Conservation (phyloP, 1,140 invertebrate species). For the Drosophila ironensis region DNA sequence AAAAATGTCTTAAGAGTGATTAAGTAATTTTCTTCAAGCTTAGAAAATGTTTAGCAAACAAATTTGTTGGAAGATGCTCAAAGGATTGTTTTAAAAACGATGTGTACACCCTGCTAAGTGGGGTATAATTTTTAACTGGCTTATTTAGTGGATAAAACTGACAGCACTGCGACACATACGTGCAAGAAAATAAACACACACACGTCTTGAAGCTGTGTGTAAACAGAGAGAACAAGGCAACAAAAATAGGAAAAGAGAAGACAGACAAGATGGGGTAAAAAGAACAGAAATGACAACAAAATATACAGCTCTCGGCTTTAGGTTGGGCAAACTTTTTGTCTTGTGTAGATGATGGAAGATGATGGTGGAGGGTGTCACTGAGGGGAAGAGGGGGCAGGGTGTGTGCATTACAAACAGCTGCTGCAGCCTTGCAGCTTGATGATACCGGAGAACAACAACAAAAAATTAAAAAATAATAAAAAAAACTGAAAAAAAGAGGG, state of each 20-base stretch:
- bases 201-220: conserved; percentile 32
- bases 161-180: neutral
- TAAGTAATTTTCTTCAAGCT: no score
- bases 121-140: no score
- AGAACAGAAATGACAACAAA: conserved; percentile 5
- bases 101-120: no score
- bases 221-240: conserved; percentile 28
- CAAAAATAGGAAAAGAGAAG: neutral
- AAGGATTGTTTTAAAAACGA: no score
- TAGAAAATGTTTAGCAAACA: no score
- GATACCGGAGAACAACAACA: conserved; percentile 1
- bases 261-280: conserved; percentile 14
- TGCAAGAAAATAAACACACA: neutral
- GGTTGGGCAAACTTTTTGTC: conserved; percentile 46
- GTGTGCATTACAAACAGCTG: conserved; percentile 28
- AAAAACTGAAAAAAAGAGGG: neutral
- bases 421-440: conserved; percentile 7
- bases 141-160: no score
- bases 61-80: no score
- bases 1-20: no score
- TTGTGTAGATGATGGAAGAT: no score
- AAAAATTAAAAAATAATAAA: no score
- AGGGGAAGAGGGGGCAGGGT: neutral
- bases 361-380: neutral
- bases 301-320: conserved; percentile 44